Evolutionary conservation across 2,797 vertebrate species (phyloP), one percentile per base, ranked within the genome.

Genomic region (Phrynocephalus forsythii): DNA sequence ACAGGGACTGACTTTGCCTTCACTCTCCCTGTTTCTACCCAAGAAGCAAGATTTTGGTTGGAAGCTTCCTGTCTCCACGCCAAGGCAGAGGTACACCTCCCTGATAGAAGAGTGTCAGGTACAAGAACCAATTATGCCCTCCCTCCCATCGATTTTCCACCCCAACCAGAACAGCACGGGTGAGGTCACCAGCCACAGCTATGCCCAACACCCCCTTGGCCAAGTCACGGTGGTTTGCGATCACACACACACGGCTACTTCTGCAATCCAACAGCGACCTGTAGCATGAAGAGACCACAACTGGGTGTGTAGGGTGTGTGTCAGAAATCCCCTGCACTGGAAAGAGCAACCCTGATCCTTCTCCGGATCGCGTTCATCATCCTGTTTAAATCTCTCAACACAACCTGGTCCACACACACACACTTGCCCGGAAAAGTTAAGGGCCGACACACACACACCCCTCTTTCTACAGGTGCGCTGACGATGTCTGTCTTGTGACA

Each of bases 111-210:
- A 16, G 50, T 72, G 71, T 30, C 48, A 78, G 63, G 52, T 44
- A 38, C 38, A 66, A 3, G 8, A 20, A 67, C 89, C 77, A 82
- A 90, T 9, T 20, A 33, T 44, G 0, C n/a, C 83, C 30, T 0
- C 67, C 6, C 13, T 28, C 0, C 0, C 7, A 50, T 28, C 44
- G 80, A 71, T 89, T 90, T 63, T 91, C 60, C 86, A 81, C 33
- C 87, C 67, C n/a, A 88, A 84, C n/a, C 0, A 76, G 79, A 6
- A 56, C 86, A 93, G 56, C 63, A 69, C 0, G 0, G 26, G 89
- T 88, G 87, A 88, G 82, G 87, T 88, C 87, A 88, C 63, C 87
- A 76, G 83, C 26, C 33, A 85, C 56, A 85, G 81, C 60, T 68
- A 81, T 68, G 72, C 68, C 83, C 38, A 44, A 88, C 68, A 76